A percentile compares a stretch with the other conserved stretches of the same genome.
Evolutionary conservation across 2,113 vertebrate species (phyloP).

Genomic region (Aldabrachelys gigantea): DNA sequence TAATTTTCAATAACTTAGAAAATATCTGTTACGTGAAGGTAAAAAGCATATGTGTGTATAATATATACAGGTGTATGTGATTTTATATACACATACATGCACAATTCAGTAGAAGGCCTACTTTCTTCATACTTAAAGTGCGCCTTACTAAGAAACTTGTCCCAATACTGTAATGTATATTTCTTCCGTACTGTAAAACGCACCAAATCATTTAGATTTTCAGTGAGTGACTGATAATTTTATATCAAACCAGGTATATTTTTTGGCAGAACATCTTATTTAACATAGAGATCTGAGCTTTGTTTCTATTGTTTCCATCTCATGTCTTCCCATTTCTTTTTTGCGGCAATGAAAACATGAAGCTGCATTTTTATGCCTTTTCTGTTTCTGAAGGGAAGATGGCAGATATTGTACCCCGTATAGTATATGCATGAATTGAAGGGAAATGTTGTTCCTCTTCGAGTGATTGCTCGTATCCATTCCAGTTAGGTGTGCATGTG

Average conservation of each 20-base stretch:
- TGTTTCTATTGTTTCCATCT: not conserved
- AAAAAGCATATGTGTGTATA: conserved; percentile 11
- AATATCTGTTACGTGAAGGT: conserved; percentile 45
- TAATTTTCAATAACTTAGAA: conserved; percentile 55
- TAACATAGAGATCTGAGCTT: conserved; percentile 1
- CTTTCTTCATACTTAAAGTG: not conserved
- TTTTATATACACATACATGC: not conserved
- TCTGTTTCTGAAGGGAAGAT: not conserved
- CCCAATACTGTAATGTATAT: not conserved
- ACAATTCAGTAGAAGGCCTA: not conserved
- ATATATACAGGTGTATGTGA: not conserved
- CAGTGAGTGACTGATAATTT: not conserved
- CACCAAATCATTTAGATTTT: not conserved
- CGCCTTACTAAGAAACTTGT: not conserved
- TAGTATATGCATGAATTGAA: not conserved
- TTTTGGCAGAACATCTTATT: not conserved
- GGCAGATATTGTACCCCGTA: not conserved
- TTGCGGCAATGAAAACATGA: not conserved
- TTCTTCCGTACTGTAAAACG: not conserved
- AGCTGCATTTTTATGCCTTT: not conserved
- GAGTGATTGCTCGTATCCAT: no score
- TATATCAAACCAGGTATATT: not conserved
- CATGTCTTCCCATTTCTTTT: not conserved
- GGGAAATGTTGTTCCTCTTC: not conserved
- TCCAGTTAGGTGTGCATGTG: no score